These are phyloP conservation scores for Gobionotothen gibberifrons DNA, from an alignment of 2,797 vertebrate species.

Conservation along the genomic window DNA sequence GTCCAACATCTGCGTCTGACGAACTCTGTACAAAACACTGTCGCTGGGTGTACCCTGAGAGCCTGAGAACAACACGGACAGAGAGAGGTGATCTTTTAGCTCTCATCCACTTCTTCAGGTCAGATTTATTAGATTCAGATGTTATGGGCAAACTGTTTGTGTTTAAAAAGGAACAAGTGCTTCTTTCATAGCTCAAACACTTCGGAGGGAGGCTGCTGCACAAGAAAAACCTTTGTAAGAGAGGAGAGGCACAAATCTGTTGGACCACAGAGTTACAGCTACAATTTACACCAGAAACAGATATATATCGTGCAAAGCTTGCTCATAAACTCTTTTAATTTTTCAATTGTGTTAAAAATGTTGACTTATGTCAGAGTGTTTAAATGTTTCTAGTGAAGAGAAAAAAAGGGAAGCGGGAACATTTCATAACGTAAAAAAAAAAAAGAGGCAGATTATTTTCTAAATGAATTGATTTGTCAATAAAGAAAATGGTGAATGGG, in stretches of 20 bases:
- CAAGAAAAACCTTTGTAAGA: slow-evolving; percentile 3
- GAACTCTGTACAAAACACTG: slow-evolving; percentile 92
- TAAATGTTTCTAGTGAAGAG: neutral
- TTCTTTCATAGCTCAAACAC: slow-evolving; percentile 22
- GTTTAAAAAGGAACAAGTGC: neutral
- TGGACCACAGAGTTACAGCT: neutral
- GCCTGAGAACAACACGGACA: slow-evolving; percentile 74
- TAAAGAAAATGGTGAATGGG: too few relatives aligned
- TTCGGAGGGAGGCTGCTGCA: slow-evolving; percentile 13
- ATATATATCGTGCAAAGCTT: too few relatives aligned
- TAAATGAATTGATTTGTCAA: neutral
- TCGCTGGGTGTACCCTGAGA: slow-evolving; percentile 90
- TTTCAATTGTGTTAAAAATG: too few relatives aligned
- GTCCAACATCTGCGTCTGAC: slow-evolving; percentile 97
- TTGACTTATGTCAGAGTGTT: too few relatives aligned
- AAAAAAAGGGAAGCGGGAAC: neutral
- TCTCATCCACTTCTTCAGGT: neutral
- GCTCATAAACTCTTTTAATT: too few relatives aligned
- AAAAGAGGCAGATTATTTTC: too few relatives aligned
- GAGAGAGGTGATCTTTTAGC: neutral
- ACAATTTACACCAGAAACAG: neutral
- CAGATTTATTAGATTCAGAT: neutral
- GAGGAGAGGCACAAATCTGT: neutral
- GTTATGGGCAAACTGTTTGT: slow-evolving; percentile 7
- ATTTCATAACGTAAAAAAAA: too few relatives aligned